phyloP scores from a whole-genome alignment of 1,140 invertebrate genomes.

The Ganaspis sp. region DNA sequence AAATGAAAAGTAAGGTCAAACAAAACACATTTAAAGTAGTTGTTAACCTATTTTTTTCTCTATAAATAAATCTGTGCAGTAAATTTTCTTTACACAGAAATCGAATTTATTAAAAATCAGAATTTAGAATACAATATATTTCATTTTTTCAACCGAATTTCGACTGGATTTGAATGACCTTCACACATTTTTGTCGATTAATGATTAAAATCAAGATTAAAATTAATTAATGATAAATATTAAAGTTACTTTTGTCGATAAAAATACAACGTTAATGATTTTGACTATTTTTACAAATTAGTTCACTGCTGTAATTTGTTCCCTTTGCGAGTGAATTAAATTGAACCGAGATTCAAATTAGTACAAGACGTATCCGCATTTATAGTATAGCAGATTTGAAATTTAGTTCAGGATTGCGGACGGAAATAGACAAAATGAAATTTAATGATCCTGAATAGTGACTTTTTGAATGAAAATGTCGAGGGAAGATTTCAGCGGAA shows the following conservation, averaged over 20 bases:
- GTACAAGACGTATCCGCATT: neutral
- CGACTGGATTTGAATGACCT: too few species aligned
- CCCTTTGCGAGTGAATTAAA: neutral
- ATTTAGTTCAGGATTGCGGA: neutral
- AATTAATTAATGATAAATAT: too few species aligned
- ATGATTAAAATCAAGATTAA: too few species aligned
- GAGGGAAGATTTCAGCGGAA: slow-evolving; percentile 53
- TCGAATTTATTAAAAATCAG: neutral
- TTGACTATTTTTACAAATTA: too few species aligned
- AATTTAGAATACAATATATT: neutral
- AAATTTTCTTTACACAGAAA: neutral
- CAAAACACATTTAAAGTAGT: neutral
- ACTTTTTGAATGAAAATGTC: neutral
- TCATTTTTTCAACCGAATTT: too few species aligned
- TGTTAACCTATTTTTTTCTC: neutral
- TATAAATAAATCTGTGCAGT: neutral
- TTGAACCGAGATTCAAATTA: neutral
- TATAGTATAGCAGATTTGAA: neutral
- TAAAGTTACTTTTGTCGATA: too few species aligned
- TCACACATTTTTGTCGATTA: too few species aligned
- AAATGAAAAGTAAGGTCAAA: slow-evolving; percentile 28
- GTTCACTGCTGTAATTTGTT: neutral
- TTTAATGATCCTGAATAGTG: neutral
- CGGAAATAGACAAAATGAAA: neutral
- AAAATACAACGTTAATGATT: too few species aligned